Evolutionary conservation across 1,140 invertebrate species (phyloP), one percentile per base, ranked within the genome.

Genomic region (Condylostylus longicornis): DNA sequence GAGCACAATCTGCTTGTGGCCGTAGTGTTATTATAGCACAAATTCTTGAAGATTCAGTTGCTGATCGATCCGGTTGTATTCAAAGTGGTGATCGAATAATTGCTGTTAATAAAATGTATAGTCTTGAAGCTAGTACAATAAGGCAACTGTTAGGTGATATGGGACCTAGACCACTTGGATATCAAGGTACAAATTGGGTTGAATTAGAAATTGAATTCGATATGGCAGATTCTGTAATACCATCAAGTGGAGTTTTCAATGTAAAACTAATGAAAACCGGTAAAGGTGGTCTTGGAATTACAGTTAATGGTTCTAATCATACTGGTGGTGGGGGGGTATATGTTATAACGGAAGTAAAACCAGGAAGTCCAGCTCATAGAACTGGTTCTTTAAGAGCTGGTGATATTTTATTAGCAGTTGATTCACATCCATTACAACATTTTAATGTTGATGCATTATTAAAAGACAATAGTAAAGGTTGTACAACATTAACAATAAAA

Each of bases 161-260:
- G 44, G 44, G 1, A 32, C 42, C 30, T 8, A 18, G 22, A 18
- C 37, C 13, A 22, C 31, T 1, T 32, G 33, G 31, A 21, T 34
- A 20, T 25, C 39, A 1, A 5, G 45, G 45, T 0, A 50, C 57
- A 30, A 50, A 55, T 38, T 52, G 69, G 68, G 62, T 87, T 2
- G 70, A 77, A 28, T 44, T 77, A 13, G 73, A 79, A 39, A 72
- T 84, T 4, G 88, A 94, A 58, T 94, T 94, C 63, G 87, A 87
- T 65, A 85, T 94, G 47, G 80, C 84, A n/a, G 85, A 93, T 47
- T 75, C 85, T 0, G 85, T 94, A 14, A 81, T 91, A 35, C 85
- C 88, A 2, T 79, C 81, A 9, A 85, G 80, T 47, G 89, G 89
- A 6, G 75, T 85, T 1, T 94, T 91, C 53, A 82, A 80, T 38